Conservation (phyloP, 2,888 invertebrate species). For the Tetropium fuscum region DNA sequence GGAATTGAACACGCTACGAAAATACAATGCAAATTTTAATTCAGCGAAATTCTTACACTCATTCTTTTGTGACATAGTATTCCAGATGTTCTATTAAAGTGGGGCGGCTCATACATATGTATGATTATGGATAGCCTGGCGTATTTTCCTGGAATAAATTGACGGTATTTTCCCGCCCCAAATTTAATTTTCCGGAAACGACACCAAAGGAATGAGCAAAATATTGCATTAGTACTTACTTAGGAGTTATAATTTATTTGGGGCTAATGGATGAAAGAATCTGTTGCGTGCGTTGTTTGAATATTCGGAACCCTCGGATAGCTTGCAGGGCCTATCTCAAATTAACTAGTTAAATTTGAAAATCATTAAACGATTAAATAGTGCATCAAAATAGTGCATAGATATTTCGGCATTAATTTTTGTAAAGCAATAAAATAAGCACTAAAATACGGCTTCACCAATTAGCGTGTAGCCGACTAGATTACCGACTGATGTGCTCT, state of each 20-base stretch:
- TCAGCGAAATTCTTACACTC: not conserved
- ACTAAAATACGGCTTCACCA: too few species aligned
- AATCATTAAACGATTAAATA: too few species aligned
- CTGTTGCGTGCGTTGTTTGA: not conserved
- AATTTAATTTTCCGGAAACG: not conserved
- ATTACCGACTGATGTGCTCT: too few species aligned
- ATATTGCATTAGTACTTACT: not conserved
- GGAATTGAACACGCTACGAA: too few species aligned
- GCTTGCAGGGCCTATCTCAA: too few species aligned
- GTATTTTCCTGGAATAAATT: not conserved
- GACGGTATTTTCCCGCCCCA: not conserved
- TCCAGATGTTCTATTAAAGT: conserved; percentile 2
- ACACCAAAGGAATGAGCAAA: not conserved
- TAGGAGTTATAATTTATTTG: not conserved
- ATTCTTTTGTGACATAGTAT: not conserved
- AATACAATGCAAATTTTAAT: not conserved
- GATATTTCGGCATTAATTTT: too few species aligned
- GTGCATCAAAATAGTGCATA: too few species aligned
- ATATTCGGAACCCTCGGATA: not conserved
- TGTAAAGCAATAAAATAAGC: too few species aligned
- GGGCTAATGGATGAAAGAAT: not conserved
- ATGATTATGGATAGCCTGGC: too few species aligned
- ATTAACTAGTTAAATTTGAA: too few species aligned
- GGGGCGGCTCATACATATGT: not conserved
- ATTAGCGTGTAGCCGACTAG: too few species aligned